Evolutionary conservation across 1,140 invertebrate species (phyloP).

Genomic region (Leptopilina boulardi): DNA sequence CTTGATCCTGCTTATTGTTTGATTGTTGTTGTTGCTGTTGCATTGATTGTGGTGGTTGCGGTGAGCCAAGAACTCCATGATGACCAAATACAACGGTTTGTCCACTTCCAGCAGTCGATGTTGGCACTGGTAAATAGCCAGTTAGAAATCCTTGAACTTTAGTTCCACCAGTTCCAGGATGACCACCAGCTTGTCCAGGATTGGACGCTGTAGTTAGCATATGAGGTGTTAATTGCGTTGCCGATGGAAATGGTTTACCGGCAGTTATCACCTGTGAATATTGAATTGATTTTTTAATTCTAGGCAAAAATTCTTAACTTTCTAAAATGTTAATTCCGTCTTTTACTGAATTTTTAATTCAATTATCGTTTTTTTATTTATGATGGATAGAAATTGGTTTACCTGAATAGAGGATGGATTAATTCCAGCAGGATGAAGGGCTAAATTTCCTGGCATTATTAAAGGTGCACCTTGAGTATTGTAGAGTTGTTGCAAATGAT

Average conservation of each 20-base stretch:
- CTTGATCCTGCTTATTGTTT: constrained; percentile 70
- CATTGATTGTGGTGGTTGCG: constrained; percentile 76
- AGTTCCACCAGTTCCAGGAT: constrained; percentile 80
- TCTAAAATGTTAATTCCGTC: too few species aligned
- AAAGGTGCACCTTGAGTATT: constrained; percentile 85
- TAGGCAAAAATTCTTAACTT: neutral
- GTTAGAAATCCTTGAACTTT: constrained; percentile 76
- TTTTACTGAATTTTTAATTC: too few species aligned
- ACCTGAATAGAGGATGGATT: constrained; percentile 89
- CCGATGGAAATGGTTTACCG: constrained; percentile 86
- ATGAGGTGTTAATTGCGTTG: constrained; percentile 85
- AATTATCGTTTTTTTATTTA: neutral
- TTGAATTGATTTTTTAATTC: neutral
- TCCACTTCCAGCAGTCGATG: constrained; percentile 84
- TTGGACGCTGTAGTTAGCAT: constrained; percentile 83
- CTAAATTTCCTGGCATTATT: constrained; percentile 87
- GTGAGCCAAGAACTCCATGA: constrained; percentile 84
- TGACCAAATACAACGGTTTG: constrained; percentile 89
- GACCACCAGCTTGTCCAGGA: constrained; percentile 81
- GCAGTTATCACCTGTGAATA: constrained; percentile 82
- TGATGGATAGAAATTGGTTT: constrained; percentile 35
- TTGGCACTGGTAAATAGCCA: constrained; percentile 83
- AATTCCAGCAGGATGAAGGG: constrained; percentile 83
- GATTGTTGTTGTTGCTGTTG: constrained; percentile 73
- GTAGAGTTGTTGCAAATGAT: constrained; percentile 86